Conservation (phyloP, 2,113 vertebrate species). For the Perccottus glenii region DNA sequence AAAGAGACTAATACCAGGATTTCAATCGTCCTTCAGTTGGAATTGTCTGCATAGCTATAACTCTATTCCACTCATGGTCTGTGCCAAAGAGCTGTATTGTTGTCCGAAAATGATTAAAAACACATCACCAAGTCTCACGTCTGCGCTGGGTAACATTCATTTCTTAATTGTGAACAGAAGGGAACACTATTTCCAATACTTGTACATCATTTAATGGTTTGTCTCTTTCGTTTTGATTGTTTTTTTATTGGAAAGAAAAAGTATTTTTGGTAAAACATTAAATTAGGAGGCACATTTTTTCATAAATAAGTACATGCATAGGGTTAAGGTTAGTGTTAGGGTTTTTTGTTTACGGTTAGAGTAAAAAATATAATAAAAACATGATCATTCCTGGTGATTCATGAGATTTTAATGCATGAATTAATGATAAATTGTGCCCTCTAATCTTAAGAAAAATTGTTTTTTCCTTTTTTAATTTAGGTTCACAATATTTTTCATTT, state of each 20-base stretch:
- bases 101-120: conserved; percentile 8
- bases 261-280: too few species aligned
- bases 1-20: conserved; percentile 1
- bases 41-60: not conserved
- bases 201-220: not conserved
- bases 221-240: not conserved
- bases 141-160: conserved; percentile 3
- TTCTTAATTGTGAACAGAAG: conserved; percentile 8
- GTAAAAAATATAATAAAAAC: too few species aligned
- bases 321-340: too few species aligned
- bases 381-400: too few species aligned
- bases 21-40: not conserved
- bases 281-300: too few species aligned
- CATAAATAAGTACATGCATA: too few species aligned
- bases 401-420: too few species aligned
- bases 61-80: not conserved
- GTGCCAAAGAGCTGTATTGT: conserved; percentile 6
- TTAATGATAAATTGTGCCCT: not conserved
- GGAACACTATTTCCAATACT: not conserved
- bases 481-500: conserved; percentile 5
- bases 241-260: not conserved
- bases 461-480: not conserved
- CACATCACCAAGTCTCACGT: conserved; percentile 7
- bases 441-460: too few species aligned
- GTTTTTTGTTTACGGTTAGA: too few species aligned